A percentile compares a stretch with the other conserved stretches of the same genome.
phyloP scores from a whole-genome alignment of 2,113 vertebrate species.

The Plectropomus leopardus region DNA sequence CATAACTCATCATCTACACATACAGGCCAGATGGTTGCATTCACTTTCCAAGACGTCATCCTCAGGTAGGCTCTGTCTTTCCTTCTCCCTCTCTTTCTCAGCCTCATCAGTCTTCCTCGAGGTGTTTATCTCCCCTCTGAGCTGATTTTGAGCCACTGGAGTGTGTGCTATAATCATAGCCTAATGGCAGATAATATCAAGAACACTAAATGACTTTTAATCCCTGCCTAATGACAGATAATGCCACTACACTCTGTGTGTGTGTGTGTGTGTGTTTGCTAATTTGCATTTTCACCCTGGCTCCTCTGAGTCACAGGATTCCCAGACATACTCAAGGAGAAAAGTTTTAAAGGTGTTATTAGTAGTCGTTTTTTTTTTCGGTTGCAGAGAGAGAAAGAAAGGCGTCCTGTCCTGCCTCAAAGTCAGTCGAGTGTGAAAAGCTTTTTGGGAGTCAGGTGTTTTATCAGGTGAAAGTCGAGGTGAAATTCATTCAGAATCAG shows the following conservation, averaged over 20 bases:
- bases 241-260: constrained; percentile 27
- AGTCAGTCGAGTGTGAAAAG: neutral
- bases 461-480: too few species aligned
- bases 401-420: constrained; percentile 11
- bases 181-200: constrained; percentile 66
- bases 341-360: constrained; percentile 6
- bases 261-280: neutral
- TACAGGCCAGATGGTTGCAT: constrained; percentile 15
- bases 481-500: neutral
- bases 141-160: constrained; percentile 46
- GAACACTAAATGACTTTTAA: constrained; percentile 63
- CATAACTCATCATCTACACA: constrained; percentile 34
- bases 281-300: constrained; percentile 35
- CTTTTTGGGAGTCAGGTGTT: neutral
- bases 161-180: constrained; percentile 52
- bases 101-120: constrained; percentile 22
- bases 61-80: neutral
- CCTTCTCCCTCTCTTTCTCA: neutral
- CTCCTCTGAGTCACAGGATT: constrained; percentile 11
- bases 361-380: constrained; percentile 8
- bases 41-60: constrained; percentile 12
- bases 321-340: neutral
- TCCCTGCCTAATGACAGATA: constrained; percentile 68
- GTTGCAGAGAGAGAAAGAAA: constrained; percentile 7
- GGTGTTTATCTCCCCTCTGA: constrained; percentile 39